phyloP scores from a whole-genome alignment of 1,140 invertebrate species.

The Onthophagus taurus region DNA sequence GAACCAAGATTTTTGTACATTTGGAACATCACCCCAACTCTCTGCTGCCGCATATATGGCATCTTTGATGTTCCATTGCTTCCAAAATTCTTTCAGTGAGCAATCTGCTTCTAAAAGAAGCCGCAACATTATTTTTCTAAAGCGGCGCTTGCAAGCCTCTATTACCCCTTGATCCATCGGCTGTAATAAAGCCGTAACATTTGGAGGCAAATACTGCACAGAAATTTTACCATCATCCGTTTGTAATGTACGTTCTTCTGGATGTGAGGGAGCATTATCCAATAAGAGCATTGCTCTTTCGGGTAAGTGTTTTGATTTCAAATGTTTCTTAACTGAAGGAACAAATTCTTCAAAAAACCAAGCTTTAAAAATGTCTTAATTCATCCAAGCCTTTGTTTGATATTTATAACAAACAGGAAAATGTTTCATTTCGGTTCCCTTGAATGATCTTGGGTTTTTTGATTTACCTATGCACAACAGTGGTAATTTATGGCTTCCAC shows the following conservation, averaged over 20 bases:
- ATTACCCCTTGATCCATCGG: background rate
- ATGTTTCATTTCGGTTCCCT: constrained; percentile 11
- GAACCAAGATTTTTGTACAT: background rate
- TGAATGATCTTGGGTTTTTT: constrained; percentile 30
- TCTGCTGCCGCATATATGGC: background rate
- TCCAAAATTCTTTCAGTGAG: constrained; percentile 4
- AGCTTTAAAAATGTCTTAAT: constrained; percentile 4
- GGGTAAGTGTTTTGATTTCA: constrained; percentile 3
- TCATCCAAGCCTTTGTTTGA: constrained; percentile 6
- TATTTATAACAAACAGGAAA: constrained; percentile 28
- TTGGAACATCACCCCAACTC: background rate
- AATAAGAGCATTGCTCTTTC: constrained; percentile 3
- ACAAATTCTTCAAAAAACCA: constrained; percentile 3
- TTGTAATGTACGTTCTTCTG: background rate
- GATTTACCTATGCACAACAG: constrained; percentile 29
- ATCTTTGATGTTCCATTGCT: background rate
- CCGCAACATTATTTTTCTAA: too few species aligned
- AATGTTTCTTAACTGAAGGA: background rate
- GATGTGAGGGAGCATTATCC: constrained; percentile 2
- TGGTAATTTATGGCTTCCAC: constrained; percentile 30
- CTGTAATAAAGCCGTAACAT: constrained; percentile 1
- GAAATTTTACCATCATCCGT: constrained; percentile 3
- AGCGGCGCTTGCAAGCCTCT: too few species aligned
- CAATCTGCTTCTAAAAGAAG: too few species aligned
- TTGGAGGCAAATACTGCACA: background rate